Conservation (phyloP, 2,113 vertebrate species). For the Colossoma macropomum region DNA sequence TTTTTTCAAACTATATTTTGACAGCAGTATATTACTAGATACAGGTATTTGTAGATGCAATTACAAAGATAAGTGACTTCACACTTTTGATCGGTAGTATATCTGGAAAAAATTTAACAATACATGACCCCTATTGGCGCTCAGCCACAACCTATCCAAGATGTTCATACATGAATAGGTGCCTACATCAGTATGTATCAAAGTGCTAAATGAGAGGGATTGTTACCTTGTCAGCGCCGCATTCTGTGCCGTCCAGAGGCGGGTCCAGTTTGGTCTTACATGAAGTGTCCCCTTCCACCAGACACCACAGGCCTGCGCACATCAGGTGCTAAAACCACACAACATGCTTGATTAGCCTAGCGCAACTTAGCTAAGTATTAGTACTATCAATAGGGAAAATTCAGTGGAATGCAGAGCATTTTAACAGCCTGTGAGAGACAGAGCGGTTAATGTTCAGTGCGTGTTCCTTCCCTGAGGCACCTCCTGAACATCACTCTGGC, state of each 20-base stretch:
- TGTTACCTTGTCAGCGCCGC: conserved; percentile 94
- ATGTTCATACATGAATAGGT: no score
- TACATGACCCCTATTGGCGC: no score
- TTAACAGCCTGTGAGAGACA: conserved; percentile 22
- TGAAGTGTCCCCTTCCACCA: conserved; percentile 91
- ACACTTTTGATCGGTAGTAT: no score
- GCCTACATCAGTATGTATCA: no score
- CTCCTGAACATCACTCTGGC: not conserved
- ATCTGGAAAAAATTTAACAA: no score
- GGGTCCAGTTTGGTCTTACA: conserved; percentile 98
- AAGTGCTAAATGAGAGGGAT: not conserved
- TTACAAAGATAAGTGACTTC: no score
- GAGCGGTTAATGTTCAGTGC: not conserved
- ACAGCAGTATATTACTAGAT: no score
- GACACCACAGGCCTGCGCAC: conserved; percentile 95
- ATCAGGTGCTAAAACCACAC: conserved; percentile 86
- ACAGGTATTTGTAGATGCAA: no score
- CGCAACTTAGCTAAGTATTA: no score
- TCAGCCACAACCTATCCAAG: no score
- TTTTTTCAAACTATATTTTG: no score
- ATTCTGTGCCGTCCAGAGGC: conserved; percentile 96
- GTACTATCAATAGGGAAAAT: not conserved
- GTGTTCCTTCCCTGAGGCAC: conserved; percentile 6
- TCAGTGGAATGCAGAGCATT: conserved; percentile 53
- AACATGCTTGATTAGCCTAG: conserved; percentile 12